Conservation (phyloP, 2,888 invertebrate genomes). For the Agrochola lychnidis region DNA sequence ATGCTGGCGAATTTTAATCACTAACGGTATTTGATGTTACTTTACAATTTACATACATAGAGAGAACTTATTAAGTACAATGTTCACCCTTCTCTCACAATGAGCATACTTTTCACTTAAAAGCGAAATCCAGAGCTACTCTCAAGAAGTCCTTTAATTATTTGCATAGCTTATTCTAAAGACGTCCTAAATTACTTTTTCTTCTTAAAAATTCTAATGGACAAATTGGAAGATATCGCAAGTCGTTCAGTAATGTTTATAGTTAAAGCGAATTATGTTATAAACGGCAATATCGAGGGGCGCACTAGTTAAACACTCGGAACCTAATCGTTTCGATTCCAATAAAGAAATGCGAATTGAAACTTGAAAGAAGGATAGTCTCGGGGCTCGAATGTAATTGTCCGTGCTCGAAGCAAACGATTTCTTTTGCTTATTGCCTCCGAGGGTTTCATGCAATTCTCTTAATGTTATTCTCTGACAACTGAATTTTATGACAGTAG, state of each 20-base stretch:
- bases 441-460: conserved; percentile 82
- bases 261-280: conserved; percentile 64
- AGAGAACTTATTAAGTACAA: conserved; percentile 1
- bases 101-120: conserved; percentile 36
- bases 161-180: conserved; percentile 60
- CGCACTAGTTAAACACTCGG: conserved; percentile 72
- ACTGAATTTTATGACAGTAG: conserved; percentile 81
- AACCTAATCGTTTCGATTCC: conserved; percentile 78
- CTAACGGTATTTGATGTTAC: conserved; percentile 18
- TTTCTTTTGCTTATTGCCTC: conserved; percentile 86
- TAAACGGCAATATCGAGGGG: conserved; percentile 66
- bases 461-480: conserved; percentile 84
- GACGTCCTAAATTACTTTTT: conserved; percentile 55
- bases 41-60: conserved; percentile 18
- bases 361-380: conserved; percentile 84
- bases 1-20: conserved; percentile 39
- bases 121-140: conserved; percentile 37
- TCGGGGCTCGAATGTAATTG: conserved; percentile 82
- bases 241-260: conserved; percentile 60
- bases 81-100: conserved; percentile 26
- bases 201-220: conserved; percentile 51
- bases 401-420: conserved; percentile 83
- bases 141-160: conserved; percentile 59
- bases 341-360: conserved; percentile 84
- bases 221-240: conserved; percentile 57